These are phyloP conservation scores for Drosophila cardini DNA, from an alignment of 1,140 invertebrate genomes.

Conservation along the genomic window DNA sequence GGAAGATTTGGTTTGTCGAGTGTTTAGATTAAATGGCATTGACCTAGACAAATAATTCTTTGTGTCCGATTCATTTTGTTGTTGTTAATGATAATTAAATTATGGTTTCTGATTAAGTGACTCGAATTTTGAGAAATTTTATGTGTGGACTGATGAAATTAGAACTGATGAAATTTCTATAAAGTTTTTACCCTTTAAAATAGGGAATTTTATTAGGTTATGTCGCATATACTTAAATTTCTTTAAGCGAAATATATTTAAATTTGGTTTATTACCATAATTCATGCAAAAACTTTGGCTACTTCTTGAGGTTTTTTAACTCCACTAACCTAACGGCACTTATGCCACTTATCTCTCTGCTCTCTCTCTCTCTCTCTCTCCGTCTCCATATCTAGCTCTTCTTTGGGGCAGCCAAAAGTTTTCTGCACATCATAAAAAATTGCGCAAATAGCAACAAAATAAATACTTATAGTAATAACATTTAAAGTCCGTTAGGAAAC, in stretches of 20 bases:
- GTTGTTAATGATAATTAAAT: constrained; percentile 1
- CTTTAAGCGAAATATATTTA: background rate
- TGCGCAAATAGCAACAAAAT: constrained; percentile 64
- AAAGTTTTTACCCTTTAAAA: background rate
- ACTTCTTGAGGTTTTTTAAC: constrained; percentile 43
- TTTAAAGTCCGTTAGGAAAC: constrained; percentile 73
- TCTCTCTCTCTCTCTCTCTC: constrained; percentile 30
- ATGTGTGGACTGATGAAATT: no score
- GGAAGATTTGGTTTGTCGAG: constrained; percentile 21
- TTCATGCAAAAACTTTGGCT: constrained; percentile 54
- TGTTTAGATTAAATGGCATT: constrained; percentile 37
- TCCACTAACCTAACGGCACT: constrained; percentile 62
- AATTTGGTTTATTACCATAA: constrained; percentile 37
- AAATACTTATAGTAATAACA: constrained; percentile 78
- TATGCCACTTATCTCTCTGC: constrained; percentile 59
- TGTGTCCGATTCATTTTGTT: constrained; percentile 44
- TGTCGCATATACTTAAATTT: background rate
- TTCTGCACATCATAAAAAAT: constrained; percentile 67
- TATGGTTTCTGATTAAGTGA: background rate
- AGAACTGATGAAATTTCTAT: background rate
- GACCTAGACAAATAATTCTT: constrained; percentile 37
- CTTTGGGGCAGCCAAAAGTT: constrained; percentile 51
- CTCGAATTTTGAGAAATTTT: background rate
- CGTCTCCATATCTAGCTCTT: background rate
- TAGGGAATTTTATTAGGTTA: background rate